phyloP scores from a whole-genome alignment of 2,888 invertebrate species.

The Diaphora mendica region DNA sequence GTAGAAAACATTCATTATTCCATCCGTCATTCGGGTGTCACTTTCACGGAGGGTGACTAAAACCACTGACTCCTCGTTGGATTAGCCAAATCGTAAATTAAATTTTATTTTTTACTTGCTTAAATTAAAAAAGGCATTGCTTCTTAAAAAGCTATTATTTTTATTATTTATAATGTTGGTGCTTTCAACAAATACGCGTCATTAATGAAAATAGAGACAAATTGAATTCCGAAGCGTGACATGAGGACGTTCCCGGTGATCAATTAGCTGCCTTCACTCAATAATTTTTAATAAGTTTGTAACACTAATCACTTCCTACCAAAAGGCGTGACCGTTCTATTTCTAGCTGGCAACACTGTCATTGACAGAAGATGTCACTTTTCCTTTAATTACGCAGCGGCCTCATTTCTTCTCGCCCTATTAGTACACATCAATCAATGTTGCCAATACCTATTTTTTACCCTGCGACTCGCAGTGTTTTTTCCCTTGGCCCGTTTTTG shows the following conservation, averaged over 20 bases:
- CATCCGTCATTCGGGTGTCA: slow-evolving; percentile 76
- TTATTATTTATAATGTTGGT: not conserved
- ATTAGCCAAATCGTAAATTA: slow-evolving; percentile 55
- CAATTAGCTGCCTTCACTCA: slow-evolving; percentile 84
- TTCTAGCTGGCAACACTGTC: slow-evolving; percentile 77
- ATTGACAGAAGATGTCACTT: slow-evolving; percentile 86
- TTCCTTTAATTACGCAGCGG: slow-evolving; percentile 83
- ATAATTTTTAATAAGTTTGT: slow-evolving; percentile 85
- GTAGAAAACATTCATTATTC: slow-evolving; percentile 70
- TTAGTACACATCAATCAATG: slow-evolving; percentile 87
- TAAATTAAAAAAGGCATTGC: not conserved
- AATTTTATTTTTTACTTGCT: slow-evolving; percentile 8
- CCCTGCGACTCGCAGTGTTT: slow-evolving; percentile 74
- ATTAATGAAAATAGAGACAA: slow-evolving; percentile 55
- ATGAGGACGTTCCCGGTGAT: slow-evolving; percentile 67
- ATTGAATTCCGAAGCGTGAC: slow-evolving; percentile 59
- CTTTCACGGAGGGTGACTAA: slow-evolving; percentile 60
- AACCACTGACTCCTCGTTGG: slow-evolving; percentile 57
- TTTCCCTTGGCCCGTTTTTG: slow-evolving; percentile 82
- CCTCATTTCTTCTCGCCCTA: slow-evolving; percentile 86
- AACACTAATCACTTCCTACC: slow-evolving; percentile 84
- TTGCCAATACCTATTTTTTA: slow-evolving; percentile 87
- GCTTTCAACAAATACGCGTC: slow-evolving; percentile 21
- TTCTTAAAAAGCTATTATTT: not conserved
- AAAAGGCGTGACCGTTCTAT: slow-evolving; percentile 84